phyloP scores from a whole-genome alignment of 2,888 invertebrate genomes.

The Cephus nigrinus region DNA sequence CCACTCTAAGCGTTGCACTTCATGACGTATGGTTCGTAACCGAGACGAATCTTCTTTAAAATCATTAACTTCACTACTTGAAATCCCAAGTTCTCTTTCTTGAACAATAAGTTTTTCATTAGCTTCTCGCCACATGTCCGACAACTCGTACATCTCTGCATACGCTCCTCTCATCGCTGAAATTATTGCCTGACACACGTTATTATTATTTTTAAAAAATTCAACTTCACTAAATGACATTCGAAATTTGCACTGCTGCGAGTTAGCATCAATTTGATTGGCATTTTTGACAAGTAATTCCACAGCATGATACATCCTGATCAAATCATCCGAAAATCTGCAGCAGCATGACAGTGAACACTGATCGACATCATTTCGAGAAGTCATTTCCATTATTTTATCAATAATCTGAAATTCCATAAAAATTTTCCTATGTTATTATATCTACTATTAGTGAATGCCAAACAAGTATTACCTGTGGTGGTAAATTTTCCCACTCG shows the following conservation, averaged over 20 bases:
- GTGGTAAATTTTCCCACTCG: too few species aligned
- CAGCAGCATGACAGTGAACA: constrained; percentile 26
- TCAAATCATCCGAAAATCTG: constrained; percentile 20
- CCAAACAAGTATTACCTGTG: too few species aligned
- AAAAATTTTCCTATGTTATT: neutral
- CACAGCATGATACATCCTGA: constrained; percentile 22
- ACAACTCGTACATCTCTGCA: constrained; percentile 21
- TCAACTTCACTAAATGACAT: constrained; percentile 29
- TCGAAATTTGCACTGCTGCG: constrained; percentile 20
- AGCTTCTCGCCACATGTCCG: constrained; percentile 31
- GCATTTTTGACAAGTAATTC: constrained; percentile 17
- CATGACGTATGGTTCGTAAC: neutral
- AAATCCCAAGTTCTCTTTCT: constrained; percentile 20
- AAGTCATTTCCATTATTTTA: too few species aligned
- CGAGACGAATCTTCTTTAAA: constrained; percentile 9
- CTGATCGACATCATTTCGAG: neutral
- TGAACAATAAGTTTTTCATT: constrained; percentile 23
- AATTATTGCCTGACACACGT: constrained; percentile 25
- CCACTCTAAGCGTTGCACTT: constrained; percentile 14
- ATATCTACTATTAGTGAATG: too few species aligned
- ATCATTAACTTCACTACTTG: neutral
- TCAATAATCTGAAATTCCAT: neutral
- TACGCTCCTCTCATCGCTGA: constrained; percentile 18
- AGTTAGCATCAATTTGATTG: constrained; percentile 1
- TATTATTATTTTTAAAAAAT: constrained; percentile 24